Evolutionary conservation across 2,797 vertebrate genomes (phyloP).

Genomic region (Pantherophis alleghaniensis): DNA sequence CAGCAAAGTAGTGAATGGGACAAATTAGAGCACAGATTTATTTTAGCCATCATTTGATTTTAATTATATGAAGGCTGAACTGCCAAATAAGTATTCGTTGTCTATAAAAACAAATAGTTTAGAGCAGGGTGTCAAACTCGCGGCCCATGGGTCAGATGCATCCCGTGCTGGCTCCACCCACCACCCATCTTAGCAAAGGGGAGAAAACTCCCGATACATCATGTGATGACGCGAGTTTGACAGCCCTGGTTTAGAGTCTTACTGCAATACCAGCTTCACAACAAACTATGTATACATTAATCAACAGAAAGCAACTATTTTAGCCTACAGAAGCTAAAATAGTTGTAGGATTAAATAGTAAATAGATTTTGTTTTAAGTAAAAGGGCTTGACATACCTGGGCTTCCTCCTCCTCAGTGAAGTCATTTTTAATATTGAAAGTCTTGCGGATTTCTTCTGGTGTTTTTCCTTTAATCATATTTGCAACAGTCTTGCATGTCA

Average conservation of each 20-base stretch:
- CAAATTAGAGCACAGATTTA: background rate
- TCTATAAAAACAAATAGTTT: background rate
- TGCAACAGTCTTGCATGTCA: conserved; percentile 95
- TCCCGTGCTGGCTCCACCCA: too few relatives aligned
- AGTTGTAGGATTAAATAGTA: background rate
- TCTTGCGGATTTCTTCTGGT: conserved; percentile 98
- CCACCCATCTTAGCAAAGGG: too few relatives aligned
- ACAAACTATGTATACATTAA: background rate
- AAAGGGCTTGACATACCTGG: conserved; percentile 79
- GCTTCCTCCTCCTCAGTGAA: conserved; percentile 99
- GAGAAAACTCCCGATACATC: too few relatives aligned
- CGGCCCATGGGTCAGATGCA: too few relatives aligned
- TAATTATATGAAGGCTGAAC: background rate
- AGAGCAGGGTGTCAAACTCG: too few relatives aligned
- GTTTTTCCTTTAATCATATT: conserved; percentile 99
- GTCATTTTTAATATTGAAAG: conserved; percentile 99
- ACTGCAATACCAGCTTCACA: background rate
- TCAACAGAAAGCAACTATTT: background rate
- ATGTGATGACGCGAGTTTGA: too few relatives aligned
- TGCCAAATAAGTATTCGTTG: background rate
- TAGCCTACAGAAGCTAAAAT: background rate
- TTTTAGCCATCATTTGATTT: background rate
- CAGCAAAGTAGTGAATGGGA: too few relatives aligned
- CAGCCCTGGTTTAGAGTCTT: too few relatives aligned
- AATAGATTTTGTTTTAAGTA: background rate